Evolutionary conservation across 1,140 invertebrate species (phyloP).

Genomic region (Cyphomyrmex costatus): DNA sequence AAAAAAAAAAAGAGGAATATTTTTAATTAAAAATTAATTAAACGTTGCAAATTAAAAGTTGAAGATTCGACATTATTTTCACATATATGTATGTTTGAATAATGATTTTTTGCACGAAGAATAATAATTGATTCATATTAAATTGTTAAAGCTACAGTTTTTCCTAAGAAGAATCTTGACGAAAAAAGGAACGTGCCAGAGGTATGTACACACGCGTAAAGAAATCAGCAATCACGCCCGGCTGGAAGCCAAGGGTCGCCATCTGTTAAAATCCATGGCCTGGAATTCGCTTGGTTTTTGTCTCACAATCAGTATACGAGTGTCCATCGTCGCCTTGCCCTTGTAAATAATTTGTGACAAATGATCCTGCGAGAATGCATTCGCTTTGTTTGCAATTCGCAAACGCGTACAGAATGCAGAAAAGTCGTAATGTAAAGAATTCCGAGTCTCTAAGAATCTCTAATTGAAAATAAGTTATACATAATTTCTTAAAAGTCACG

Average conservation of each 20-base stretch:
- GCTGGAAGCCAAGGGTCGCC: constrained; percentile 55
- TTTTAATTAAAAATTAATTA: constrained; percentile 14
- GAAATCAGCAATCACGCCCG: constrained; percentile 54
- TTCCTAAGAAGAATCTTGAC: constrained; percentile 41
- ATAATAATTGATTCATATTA: neutral
- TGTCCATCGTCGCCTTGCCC: constrained; percentile 31
- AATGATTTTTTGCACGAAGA: neutral
- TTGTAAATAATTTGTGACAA: constrained; percentile 46
- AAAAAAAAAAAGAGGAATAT: neutral
- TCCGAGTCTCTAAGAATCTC: neutral
- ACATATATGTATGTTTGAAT: neutral
- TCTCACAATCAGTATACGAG: constrained; percentile 5
- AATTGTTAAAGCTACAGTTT: neutral
- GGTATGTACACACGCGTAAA: constrained; percentile 12
- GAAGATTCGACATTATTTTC: neutral
- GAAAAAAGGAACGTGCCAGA: constrained; percentile 48
- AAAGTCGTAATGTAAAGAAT: neutral
- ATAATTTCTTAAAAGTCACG: neutral
- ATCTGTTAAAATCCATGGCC: constrained; percentile 63
- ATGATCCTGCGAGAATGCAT: constrained; percentile 26
- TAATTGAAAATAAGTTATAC: neutral
- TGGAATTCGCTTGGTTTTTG: constrained; percentile 62
- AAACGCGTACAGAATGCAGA: neutral
- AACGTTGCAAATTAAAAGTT: neutral
- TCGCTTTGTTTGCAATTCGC: neutral